Evolutionary conservation across 2,888 invertebrate species (phyloP).

Genomic region (Sericinus montela): DNA sequence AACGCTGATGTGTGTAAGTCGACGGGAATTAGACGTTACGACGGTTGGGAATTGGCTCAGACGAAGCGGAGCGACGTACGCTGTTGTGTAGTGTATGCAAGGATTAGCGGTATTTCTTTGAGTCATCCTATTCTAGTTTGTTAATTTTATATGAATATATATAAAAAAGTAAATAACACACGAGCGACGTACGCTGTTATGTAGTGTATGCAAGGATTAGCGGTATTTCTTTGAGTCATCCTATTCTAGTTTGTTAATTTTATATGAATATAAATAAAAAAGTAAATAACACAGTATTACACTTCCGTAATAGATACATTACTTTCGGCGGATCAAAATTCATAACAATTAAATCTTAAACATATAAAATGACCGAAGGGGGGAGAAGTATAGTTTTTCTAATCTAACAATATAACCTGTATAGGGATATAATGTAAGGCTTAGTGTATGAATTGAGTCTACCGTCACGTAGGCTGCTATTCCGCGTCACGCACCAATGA

Average conservation of each 20-base stretch:
- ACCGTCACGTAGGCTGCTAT: conserved; percentile 47
- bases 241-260: background rate
- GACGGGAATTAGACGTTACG: conserved; percentile 79
- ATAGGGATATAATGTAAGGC: background rate
- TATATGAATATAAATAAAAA: too few relatives aligned
- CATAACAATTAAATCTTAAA: too few relatives aligned
- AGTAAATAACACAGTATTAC: too few relatives aligned
- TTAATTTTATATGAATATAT: background rate
- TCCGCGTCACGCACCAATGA: conserved; percentile 53
- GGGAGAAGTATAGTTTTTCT: too few relatives aligned
- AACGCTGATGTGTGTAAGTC: conserved; percentile 80
- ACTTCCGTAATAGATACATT: too few relatives aligned
- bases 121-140: conserved; percentile 1
- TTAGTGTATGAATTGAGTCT: conserved; percentile 3
- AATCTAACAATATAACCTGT: background rate
- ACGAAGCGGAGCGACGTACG: conserved; percentile 30
- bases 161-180: too few relatives aligned
- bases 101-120: conserved; percentile 19
- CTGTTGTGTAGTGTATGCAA: conserved; percentile 24
- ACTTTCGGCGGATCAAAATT: too few relatives aligned
- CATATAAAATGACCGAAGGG: too few relatives aligned
- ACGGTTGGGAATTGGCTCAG: conserved; percentile 71
- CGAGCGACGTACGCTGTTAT: conserved; percentile 21
- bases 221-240: background rate
- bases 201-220: conserved; percentile 26